These are phyloP conservation scores for Cryptophagus acutangulus DNA, from an alignment of 2,888 invertebrate genomes.

Conservation along the genomic window DNA sequence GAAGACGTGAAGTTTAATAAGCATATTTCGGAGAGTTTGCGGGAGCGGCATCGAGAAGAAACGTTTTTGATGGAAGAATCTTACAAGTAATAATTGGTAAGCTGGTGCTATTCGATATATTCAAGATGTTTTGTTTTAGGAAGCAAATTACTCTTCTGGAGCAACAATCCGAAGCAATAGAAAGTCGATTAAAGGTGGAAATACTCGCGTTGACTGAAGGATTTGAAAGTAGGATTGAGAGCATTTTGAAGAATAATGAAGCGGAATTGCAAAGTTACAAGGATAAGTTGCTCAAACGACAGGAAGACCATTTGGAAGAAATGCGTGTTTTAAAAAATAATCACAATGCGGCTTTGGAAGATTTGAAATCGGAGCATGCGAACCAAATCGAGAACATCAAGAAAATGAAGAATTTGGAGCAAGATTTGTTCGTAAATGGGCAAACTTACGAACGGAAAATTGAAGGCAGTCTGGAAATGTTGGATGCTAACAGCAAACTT, in stretches of 20 bases:
- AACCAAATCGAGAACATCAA: constrained; percentile 57
- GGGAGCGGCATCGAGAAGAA: constrained; percentile 57
- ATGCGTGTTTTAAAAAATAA: constrained; percentile 52
- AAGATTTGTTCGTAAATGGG: constrained; percentile 50
- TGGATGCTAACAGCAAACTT: constrained; percentile 50
- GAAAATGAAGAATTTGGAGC: constrained; percentile 53
- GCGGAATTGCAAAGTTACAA: constrained; percentile 38
- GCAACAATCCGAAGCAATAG: constrained; percentile 53
- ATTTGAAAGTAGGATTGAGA: constrained; percentile 51
- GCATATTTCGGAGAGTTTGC: constrained; percentile 49
- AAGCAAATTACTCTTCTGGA: constrained; percentile 57
- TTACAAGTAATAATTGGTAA: constrained; percentile 50
- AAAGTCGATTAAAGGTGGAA: constrained; percentile 58
- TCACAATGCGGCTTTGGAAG: constrained; percentile 50
- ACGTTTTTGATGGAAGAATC: constrained; percentile 60
- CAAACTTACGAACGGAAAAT: constrained; percentile 52
- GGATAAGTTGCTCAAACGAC: constrained; percentile 37
- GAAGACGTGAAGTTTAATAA: constrained; percentile 36
- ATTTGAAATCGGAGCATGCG: constrained; percentile 51
- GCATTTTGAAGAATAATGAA: constrained; percentile 32
- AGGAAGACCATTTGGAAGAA: constrained; percentile 38
- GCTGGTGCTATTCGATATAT: background rate
- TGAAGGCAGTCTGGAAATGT: constrained; percentile 48
- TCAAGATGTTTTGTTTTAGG: constrained; percentile 45
- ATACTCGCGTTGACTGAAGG: constrained; percentile 51